Evolutionary conservation across 2,113 vertebrate species (phyloP), one percentile per base, ranked within the genome.

Genomic region (Peucedramus taeniatus): DNA sequence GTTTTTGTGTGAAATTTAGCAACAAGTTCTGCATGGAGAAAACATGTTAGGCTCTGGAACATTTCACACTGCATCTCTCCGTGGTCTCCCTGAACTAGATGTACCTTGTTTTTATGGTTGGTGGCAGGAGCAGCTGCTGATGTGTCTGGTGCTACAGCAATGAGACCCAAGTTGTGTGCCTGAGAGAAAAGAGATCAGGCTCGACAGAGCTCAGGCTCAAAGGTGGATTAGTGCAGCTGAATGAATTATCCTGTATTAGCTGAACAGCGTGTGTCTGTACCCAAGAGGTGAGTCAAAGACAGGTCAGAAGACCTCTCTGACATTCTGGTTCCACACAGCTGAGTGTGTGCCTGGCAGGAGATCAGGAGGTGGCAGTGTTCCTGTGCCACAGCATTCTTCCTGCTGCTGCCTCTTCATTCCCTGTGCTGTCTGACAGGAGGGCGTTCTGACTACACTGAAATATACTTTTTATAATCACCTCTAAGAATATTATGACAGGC

Each of bases 291-390:
- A 77, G 42, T 33, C 15, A 42, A 63, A 50, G 27, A 16, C 16
- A 2, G 0, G 0, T 50, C 47, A 59, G 44, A n/a, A 40, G 28
- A 33, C 0, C 1, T 37, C 31, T 72, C 10, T 54, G 33, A 35
- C 17, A 3, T 9, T 24, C 6, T 18, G 26, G 35, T 68, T 71
- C 64, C 24, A 54, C 5, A 8, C 39, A 51, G 44, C 72, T 60
- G 53, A 28, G 44, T 5, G 23, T 10, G 4, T 14, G 60, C 15
- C 64, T 53, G 40, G 42, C 70, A 57, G 77, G 66, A 10, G 49
- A 57, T 31, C 93, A 77, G 80, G 87, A 96, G 95, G 39, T 96
- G 95, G 93, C 95, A 94, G 95, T 84, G 80, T 94, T 94, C 56
- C 87, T 70, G 89, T 87, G 87, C 42, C 3, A 22, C 22, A 9